Conservation (phyloP, 1,140 invertebrate species). For the Drosophila dunni region DNA sequence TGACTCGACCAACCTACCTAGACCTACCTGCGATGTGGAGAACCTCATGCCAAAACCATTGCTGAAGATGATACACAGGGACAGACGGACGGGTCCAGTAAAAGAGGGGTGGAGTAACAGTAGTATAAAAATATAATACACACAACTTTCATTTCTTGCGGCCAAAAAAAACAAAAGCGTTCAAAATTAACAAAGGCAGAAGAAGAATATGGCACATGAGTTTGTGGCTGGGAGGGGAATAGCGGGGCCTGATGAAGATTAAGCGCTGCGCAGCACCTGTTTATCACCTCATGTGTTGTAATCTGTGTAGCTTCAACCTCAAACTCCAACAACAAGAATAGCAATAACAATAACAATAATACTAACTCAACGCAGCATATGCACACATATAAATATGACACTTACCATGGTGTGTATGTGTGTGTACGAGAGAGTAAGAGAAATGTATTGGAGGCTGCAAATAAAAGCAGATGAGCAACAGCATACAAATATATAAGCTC, state of each 20-base stretch:
- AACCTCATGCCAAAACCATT: constrained; percentile 26
- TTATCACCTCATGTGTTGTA: constrained; percentile 81
- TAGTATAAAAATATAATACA: constrained; percentile 78
- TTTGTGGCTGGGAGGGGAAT: constrained; percentile 3
- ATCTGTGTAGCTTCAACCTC: constrained; percentile 70
- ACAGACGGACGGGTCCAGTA: not conserved
- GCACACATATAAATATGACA: constrained; percentile 11
- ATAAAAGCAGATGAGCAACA: constrained; percentile 50
- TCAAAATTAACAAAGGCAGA: constrained; percentile 66
- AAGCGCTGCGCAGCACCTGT: constrained; percentile 73
- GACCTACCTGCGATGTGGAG: constrained; percentile 1
- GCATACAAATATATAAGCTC: constrained; percentile 35
- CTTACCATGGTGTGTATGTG: not conserved
- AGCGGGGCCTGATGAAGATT: constrained; percentile 35
- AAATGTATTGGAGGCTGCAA: constrained; percentile 28
- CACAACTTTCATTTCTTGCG: constrained; percentile 80
- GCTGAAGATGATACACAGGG: constrained; percentile 47
- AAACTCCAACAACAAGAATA: constrained; percentile 29
- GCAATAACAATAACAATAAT: constrained; percentile 40
- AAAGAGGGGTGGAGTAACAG: constrained; percentile 67
- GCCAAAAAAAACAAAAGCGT: constrained; percentile 72
- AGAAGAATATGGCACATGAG: constrained; percentile 65
- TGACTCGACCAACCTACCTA: not conserved
- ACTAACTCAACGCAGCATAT: constrained; percentile 30
- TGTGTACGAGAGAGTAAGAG: constrained; percentile 13